Evolutionary conservation across 2,797 vertebrate genomes (phyloP).

Genomic region (Cetoscarus ocellatus): DNA sequence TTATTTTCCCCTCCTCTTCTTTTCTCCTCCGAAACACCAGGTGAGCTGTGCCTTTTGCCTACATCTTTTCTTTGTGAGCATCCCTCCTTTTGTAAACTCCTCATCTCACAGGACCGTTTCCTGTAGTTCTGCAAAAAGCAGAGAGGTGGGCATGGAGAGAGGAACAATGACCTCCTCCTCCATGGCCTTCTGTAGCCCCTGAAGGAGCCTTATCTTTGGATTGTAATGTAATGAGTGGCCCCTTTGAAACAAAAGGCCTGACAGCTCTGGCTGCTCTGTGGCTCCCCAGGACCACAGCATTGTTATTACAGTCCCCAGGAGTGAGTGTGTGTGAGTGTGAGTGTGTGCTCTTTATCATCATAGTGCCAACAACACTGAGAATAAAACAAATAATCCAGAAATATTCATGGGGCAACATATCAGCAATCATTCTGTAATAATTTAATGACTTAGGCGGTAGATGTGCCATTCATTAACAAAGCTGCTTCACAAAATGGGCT

Average conservation of each 20-base stretch:
- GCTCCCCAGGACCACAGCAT: conserved; percentile 78
- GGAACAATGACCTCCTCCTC: conserved; percentile 78
- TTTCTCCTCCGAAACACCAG: conserved; percentile 74
- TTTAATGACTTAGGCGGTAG: background rate
- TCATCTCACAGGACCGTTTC: conserved; percentile 69
- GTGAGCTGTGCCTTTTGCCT: conserved; percentile 80
- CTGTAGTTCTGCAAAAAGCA: conserved; percentile 76
- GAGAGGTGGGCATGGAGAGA: conserved; percentile 72
- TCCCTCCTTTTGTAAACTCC: conserved; percentile 74
- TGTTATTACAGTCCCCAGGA: conserved; percentile 83
- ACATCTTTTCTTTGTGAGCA: conserved; percentile 62
- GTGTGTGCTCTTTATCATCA: conserved; percentile 63
- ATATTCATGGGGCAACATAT: background rate
- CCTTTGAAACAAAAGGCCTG: conserved; percentile 84
- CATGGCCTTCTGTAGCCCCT: conserved; percentile 67
- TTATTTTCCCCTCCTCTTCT: conserved; percentile 56
- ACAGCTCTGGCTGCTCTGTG: conserved; percentile 78
- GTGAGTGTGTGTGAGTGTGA: conserved; percentile 75
- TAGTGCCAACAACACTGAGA: conserved; percentile 42
- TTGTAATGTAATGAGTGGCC: conserved; percentile 84
- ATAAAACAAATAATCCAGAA: conserved; percentile 21
- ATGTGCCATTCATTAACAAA: background rate
- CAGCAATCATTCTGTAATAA: background rate
- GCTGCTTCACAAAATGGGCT: background rate
- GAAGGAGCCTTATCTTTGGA: conserved; percentile 80